A percentile compares a stretch with the other conserved stretches of the same genome.
Evolutionary conservation across 2,797 vertebrate species (phyloP).

Genomic region (Allobates femoralis): DNA sequence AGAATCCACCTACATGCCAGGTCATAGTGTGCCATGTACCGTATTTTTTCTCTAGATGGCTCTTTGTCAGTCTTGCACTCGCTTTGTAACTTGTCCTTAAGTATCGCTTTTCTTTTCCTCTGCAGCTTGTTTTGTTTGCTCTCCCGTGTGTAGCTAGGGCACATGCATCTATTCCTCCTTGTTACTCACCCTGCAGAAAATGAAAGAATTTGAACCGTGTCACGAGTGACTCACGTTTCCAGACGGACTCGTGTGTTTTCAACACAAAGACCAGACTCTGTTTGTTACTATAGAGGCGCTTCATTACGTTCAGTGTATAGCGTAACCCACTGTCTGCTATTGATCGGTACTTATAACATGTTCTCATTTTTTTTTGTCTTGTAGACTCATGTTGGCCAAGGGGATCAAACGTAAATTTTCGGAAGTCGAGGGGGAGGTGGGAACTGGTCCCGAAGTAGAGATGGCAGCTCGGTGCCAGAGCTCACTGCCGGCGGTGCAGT

Average conservation of each 20-base stretch:
- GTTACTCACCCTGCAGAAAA: constrained; percentile 24
- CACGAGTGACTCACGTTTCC: neutral
- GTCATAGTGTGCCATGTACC: neutral
- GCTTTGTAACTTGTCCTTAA: neutral
- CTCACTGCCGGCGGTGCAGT: constrained; percentile 39
- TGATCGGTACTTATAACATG: neutral
- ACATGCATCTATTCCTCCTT: constrained; percentile 9
- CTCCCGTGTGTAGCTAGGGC: neutral
- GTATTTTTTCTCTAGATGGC: neutral
- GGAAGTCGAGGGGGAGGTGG: constrained; percentile 66
- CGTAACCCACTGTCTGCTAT: neutral
- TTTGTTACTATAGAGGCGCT: neutral
- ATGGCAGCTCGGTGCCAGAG: constrained; percentile 50
- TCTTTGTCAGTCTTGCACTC: neutral
- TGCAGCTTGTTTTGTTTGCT: constrained; percentile 9
- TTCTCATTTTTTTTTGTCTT: neutral
- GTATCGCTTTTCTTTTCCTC: constrained; percentile 16
- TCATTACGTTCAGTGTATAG: neutral
- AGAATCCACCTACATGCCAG: neutral
- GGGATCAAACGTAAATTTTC: constrained; percentile 72
- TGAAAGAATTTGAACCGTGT: constrained; percentile 14
- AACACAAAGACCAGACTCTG: neutral
- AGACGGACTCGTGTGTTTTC: constrained; percentile 7
- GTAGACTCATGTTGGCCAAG: constrained; percentile 70
- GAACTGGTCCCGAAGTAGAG: constrained; percentile 51